These are phyloP conservation scores for Cephus pygmeus DNA, from an alignment of 2,888 invertebrate species.

Conservation along the genomic window DNA sequence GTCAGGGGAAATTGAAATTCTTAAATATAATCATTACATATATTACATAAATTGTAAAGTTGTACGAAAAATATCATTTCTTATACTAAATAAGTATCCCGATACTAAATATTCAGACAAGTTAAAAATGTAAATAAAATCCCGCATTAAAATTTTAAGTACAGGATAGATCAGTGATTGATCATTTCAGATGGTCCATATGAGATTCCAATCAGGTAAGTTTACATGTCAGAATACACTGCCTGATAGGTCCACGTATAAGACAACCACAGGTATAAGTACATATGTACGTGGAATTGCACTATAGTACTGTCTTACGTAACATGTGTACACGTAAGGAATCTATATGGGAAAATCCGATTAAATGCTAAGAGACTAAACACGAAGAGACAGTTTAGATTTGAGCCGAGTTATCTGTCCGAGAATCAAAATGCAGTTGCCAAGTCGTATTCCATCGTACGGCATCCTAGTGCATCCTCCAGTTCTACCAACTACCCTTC, in stretches of 20 bases:
- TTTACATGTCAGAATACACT: not conserved
- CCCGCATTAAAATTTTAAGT: too few relatives aligned
- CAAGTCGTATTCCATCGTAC: slow-evolving; percentile 37
- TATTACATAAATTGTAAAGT: not conserved
- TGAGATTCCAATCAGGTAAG: too few relatives aligned
- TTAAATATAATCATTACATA: not conserved
- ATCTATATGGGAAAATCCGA: not conserved
- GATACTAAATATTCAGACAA: not conserved
- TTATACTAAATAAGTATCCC: too few relatives aligned
- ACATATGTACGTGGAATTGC: not conserved
- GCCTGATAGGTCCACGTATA: not conserved
- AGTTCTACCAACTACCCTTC: slow-evolving; percentile 7
- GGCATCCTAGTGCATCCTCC: not conserved
- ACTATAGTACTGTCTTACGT: not conserved
- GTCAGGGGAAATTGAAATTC: not conserved
- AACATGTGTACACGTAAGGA: not conserved
- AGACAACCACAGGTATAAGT: not conserved
- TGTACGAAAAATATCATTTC: not conserved
- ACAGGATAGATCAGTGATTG: too few relatives aligned
- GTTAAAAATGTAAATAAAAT: not conserved
- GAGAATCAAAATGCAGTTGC: slow-evolving; percentile 47
- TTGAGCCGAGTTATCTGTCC: slow-evolving; percentile 24
- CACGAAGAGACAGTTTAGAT: slow-evolving; percentile 15
- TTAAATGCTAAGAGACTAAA: not conserved
- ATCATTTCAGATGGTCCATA: too few relatives aligned